A percentile compares a stretch with the other conserved stretches of the same genome.
phyloP scores from a whole-genome alignment of 2,797 vertebrate species.

The Sebastes nivosus region DNA sequence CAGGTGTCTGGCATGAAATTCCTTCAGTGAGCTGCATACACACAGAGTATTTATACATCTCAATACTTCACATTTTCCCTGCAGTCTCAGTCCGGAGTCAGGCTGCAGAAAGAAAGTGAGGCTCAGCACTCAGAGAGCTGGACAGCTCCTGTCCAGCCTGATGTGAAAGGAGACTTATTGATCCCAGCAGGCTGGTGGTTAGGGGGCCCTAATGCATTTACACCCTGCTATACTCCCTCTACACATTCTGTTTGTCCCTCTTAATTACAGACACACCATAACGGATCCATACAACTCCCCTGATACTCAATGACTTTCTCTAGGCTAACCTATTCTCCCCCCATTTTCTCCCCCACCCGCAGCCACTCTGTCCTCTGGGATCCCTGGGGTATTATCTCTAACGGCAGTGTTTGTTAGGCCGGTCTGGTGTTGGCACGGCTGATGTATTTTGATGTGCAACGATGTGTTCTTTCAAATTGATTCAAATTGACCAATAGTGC shows the following conservation, averaged over 20 bases:
- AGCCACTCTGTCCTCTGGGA: conserved; percentile 41
- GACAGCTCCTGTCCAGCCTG: conserved; percentile 74
- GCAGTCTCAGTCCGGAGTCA: conserved; percentile 2
- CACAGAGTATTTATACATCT: not conserved
- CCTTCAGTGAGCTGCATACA: not conserved
- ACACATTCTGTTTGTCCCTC: conserved; percentile 76
- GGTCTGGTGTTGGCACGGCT: conserved; percentile 61
- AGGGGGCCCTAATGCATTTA: conserved; percentile 79
- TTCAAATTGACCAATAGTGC: conserved; percentile 73
- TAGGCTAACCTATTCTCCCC: conserved; percentile 18
- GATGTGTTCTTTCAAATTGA: conserved; percentile 62
- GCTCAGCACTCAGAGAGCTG: conserved; percentile 67
- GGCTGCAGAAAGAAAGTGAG: conserved; percentile 29
- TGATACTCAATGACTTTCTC: conserved; percentile 63
- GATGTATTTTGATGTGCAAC: conserved; percentile 52
- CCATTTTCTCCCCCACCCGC: conserved; percentile 23
- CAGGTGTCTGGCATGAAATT: conserved; percentile 50
- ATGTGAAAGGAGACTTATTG: conserved; percentile 82
- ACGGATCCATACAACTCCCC: conserved; percentile 74
- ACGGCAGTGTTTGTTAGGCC: conserved; percentile 66
- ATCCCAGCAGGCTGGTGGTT: conserved; percentile 74
- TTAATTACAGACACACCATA: conserved; percentile 80
- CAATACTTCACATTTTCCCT: not conserved
- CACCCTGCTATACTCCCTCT: conserved; percentile 65
- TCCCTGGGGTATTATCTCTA: conserved; percentile 74